Conservation (phyloP, 2,888 invertebrate species). For the Oligia strigilis region DNA sequence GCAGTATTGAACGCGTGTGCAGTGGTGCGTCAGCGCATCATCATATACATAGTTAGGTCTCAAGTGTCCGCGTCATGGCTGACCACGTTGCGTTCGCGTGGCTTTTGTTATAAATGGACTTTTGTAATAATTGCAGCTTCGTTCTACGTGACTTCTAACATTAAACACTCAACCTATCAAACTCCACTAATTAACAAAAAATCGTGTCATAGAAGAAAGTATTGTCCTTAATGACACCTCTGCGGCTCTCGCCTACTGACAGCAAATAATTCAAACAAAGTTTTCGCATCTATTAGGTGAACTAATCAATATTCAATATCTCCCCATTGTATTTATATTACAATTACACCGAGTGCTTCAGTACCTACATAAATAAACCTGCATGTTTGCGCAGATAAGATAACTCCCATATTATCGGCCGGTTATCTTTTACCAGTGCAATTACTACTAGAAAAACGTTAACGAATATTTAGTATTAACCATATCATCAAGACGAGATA, state of each 20-base stretch:
- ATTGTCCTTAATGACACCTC: neutral
- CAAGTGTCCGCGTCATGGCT: slow-evolving; percentile 37
- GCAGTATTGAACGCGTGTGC: slow-evolving; percentile 22
- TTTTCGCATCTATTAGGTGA: neutral
- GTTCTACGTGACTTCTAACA: neutral
- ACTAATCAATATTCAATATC: slow-evolving; percentile 40
- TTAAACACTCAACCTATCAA: neutral
- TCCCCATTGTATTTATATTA: slow-evolving; percentile 49
- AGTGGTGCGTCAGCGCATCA: slow-evolving; percentile 25
- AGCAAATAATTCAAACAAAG: neutral
- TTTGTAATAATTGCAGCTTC: neutral
- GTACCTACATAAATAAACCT: slow-evolving; percentile 57
- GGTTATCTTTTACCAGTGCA: slow-evolving; percentile 62
- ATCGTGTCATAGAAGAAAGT: neutral
- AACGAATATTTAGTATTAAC: slow-evolving; percentile 48
- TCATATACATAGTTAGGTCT: neutral
- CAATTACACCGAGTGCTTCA: slow-evolving; percentile 58
- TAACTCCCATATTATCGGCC: slow-evolving; percentile 57
- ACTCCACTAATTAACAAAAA: neutral
- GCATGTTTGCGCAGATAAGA: slow-evolving; percentile 55
- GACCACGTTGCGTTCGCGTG: slow-evolving; percentile 25
- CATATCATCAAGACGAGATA: slow-evolving; percentile 42
- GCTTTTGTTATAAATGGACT: neutral
- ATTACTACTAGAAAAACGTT: slow-evolving; percentile 75
- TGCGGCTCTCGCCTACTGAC: too few species aligned